A percentile compares a stretch with the other conserved stretches of the same genome.
These are phyloP conservation scores for Machaerirhynchus nigripectus DNA, from an alignment of 2,113 vertebrate species.

Conservation along the genomic window DNA sequence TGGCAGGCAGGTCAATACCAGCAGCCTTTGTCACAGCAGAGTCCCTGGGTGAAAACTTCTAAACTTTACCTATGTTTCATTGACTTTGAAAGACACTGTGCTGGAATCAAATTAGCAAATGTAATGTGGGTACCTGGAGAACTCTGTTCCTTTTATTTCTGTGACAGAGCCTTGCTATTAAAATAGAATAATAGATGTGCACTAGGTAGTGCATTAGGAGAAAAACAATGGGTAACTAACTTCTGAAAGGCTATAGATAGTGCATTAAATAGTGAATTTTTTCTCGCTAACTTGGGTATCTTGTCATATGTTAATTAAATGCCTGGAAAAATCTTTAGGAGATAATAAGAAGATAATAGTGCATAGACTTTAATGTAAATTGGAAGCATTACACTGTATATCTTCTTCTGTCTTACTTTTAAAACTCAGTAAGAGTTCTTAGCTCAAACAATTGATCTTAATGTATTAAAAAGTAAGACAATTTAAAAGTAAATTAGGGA, in stretches of 20 bases:
- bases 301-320: slow-evolving; percentile 68
- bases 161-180: slow-evolving; percentile 28
- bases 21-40: neutral
- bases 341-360: slow-evolving; percentile 58
- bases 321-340: slow-evolving; percentile 58
- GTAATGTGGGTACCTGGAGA: neutral
- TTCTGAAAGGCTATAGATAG: slow-evolving; percentile 55
- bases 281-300: slow-evolving; percentile 16
- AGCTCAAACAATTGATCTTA: slow-evolving; percentile 26
- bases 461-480: slow-evolving; percentile 34
- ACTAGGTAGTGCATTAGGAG: slow-evolving; percentile 21
- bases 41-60: neutral
- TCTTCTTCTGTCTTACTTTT: slow-evolving; percentile 28
- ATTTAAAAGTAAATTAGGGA: slow-evolving; percentile 40
- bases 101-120: slow-evolving; percentile 1
- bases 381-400: slow-evolving; percentile 2
- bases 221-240: slow-evolving; percentile 44
- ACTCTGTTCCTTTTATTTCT: slow-evolving; percentile 38
- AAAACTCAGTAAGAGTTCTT: slow-evolving; percentile 25
- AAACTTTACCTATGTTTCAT: neutral
- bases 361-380: slow-evolving; percentile 51
- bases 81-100: slow-evolving; percentile 11
- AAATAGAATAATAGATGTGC: slow-evolving; percentile 42
- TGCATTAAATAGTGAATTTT: slow-evolving; percentile 40
- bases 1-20: neutral